Evolutionary conservation across 2,797 vertebrate species (phyloP), one percentile per base, ranked within the genome.

Genomic region (Parambassis ranga): DNA sequence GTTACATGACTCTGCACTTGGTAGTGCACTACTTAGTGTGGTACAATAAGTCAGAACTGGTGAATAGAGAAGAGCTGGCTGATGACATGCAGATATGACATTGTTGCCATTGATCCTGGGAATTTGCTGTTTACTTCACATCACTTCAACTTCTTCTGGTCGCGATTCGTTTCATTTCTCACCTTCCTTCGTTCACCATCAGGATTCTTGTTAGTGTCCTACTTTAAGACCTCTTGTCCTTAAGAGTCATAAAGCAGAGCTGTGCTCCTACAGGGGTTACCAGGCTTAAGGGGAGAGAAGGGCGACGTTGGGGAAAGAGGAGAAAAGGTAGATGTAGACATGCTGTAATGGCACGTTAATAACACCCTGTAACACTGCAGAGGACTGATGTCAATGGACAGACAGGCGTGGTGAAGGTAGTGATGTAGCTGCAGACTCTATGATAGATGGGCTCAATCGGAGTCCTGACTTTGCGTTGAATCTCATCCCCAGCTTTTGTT

Each of bases 231-330:
- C 16, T 16, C 43, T 0, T 1, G 19, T 43, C 11, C 1, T 31
- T 43, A 20, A 27, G n/a, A n/a, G 20, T 46, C 20, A 46, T 46
- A 46, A 46, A 31, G 58, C 62, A 30, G 55, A 94, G 89, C 92
- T 93, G 87, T 59, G 92, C 81, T 94, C 94, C 93, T 93, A 65
- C 93, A 99, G 98, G 98, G 98, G 83, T 96, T 96, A 71, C 94
- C 94, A 79, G 98, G 98, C 89, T 95, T 96, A 91, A 95, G 91
- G 87, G 97, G 97, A 90, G 97, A 99, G 82, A 98, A 98, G 91
- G 98, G 98, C 87, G 95, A 97, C 92, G 72, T 87, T 84, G 97
- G 98, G 92, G 98, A 98, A 86, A 98, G 94, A 93, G 98, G 98
- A 93, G 98, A 99, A 95, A 99, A 99, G 98, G 98, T 99, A 92